phyloP scores from a whole-genome alignment of 2,888 invertebrate species.

The Eupithecia abbreviata region DNA sequence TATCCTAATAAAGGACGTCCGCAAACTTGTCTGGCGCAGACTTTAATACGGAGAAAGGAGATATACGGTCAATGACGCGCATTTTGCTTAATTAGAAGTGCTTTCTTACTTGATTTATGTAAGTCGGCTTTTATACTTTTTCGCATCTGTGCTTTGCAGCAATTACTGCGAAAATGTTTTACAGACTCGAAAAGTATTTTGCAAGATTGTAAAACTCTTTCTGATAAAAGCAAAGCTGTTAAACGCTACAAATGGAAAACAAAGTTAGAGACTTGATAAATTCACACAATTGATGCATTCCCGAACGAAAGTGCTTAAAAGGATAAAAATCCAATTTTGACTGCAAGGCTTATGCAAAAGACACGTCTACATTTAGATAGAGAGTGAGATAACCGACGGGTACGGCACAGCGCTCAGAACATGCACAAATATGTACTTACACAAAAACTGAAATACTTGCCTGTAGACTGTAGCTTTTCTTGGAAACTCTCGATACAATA shows the following conservation, averaged over 20 bases:
- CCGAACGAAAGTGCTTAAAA: conserved; percentile 53
- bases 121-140: conserved; percentile 12
- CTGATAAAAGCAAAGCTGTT: neutral
- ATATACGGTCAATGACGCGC: conserved; percentile 10
- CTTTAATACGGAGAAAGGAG: neutral
- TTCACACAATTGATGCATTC: conserved; percentile 39
- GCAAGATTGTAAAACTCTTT: neutral
- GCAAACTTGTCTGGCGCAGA: neutral
- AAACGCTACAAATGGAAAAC: neutral
- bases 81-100: conserved; percentile 13
- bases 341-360: conserved; percentile 66
- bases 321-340: conserved; percentile 70
- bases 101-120: conserved; percentile 15
- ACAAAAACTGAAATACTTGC: conserved; percentile 67
- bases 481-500: conserved; percentile 21
- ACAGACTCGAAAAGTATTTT: neutral
- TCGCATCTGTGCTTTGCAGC: conserved; percentile 10
- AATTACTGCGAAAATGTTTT: conserved; percentile 13
- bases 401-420: conserved; percentile 64
- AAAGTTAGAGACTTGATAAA: conserved; percentile 11
- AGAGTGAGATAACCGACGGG: conserved; percentile 62
- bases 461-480: conserved; percentile 21
- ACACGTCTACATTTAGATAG: conserved; percentile 66
- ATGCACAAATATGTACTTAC: conserved; percentile 66
- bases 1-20: neutral